phyloP scores from a whole-genome alignment of 2,113 vertebrate species.

The Aepyceros melampus region DNA sequence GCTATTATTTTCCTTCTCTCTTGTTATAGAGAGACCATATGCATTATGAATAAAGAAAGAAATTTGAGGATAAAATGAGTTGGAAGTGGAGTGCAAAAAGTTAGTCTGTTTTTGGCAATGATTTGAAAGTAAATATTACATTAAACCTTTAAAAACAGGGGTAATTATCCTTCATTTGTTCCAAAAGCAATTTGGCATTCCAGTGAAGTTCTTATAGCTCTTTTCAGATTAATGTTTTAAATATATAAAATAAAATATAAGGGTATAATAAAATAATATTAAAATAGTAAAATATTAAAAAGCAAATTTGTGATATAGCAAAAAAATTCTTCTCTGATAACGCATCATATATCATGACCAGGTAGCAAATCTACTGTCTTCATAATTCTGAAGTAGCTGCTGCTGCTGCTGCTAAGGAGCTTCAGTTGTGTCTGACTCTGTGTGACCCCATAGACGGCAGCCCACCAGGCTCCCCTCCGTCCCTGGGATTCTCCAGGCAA shows the following conservation, averaged over 20 bases:
- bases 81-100: neutral
- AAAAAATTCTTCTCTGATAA: neutral
- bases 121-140: neutral
- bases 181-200: neutral
- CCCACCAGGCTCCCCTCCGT: rapidly evolving
- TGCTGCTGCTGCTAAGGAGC: neutral
- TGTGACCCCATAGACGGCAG: neutral
- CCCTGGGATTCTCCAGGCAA: neutral
- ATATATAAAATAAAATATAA: neutral
- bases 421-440: rapidly evolving
- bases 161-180: neutral
- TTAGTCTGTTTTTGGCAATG: neutral
- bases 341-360: neutral
- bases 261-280: neutral
- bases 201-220: neutral
- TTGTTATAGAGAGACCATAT: neutral
- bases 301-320: neutral
- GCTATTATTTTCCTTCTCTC: neutral
- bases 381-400: neutral
- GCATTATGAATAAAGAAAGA: neutral
- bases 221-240: neutral
- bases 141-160: neutral
- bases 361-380: neutral
- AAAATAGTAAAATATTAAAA: neutral
- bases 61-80: neutral